Evolutionary conservation across 2,113 vertebrate genomes (phyloP).

Genomic region (Antigone vipio): DNA sequence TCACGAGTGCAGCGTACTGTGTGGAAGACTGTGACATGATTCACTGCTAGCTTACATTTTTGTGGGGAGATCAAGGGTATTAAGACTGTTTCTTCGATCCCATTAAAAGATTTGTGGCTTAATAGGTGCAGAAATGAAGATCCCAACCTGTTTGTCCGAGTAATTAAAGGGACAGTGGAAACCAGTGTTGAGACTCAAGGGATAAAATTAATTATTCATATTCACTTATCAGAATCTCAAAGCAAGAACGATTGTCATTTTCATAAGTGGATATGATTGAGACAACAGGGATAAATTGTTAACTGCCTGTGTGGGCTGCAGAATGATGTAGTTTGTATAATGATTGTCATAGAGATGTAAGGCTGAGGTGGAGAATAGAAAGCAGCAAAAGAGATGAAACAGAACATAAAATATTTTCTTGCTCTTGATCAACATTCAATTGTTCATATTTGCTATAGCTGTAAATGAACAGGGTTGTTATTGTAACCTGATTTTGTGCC

Average conservation of each 20-base stretch:
- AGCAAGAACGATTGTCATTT: not conserved
- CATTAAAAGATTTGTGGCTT: not conserved
- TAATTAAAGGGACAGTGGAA: slow-evolving; percentile 10
- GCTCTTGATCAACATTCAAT: not conserved
- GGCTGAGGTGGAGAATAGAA: slow-evolving; percentile 6
- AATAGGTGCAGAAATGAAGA: not conserved
- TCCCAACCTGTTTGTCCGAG: not conserved
- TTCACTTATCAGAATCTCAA: not conserved
- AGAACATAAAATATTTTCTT: slow-evolving; percentile 9
- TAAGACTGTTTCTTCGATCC: not conserved
- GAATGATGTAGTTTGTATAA: slow-evolving; percentile 19
- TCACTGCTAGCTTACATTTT: not conserved
- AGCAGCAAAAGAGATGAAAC: not conserved
- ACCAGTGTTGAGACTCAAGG: not conserved
- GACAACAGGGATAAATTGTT: slow-evolving; percentile 31
- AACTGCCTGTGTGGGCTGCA: slow-evolving; percentile 55
- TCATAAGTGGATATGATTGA: slow-evolving; percentile 4
- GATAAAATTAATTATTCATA: slow-evolving; percentile 27
- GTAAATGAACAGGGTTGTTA: not conserved
- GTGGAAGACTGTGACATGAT: not conserved
- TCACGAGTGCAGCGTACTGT: not conserved
- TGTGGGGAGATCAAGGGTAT: not conserved
- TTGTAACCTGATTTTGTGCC: not conserved
- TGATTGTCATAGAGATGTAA: slow-evolving; percentile 47
- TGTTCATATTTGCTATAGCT: not conserved